Percentiles rank a stretch among this genome's conserved stretches.
Conservation (phyloP, 2,888 invertebrate genomes). For the Drosophila phalerata region DNA sequence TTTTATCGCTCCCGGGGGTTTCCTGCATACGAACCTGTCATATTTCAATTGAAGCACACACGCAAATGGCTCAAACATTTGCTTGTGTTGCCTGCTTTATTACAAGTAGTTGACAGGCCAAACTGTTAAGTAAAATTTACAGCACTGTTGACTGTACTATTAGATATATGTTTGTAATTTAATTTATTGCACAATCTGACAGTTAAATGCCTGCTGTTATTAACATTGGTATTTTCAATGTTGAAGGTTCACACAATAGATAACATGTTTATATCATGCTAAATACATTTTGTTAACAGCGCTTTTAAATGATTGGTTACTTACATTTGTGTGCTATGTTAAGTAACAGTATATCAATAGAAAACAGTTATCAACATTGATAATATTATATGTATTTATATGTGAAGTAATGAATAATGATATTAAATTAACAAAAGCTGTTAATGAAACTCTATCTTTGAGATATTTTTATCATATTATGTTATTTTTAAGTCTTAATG, state of each 20-base stretch:
- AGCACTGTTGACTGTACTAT: neutral
- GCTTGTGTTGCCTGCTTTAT: constrained; percentile 6
- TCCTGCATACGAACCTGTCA: constrained; percentile 53
- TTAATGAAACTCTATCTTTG: neutral
- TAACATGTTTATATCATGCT: neutral
- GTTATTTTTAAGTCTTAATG: neutral
- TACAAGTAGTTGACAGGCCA: constrained; percentile 16
- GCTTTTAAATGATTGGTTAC: neutral
- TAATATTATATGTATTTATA: too few species aligned
- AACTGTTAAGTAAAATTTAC: constrained; percentile 28
- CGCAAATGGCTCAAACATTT: constrained; percentile 34
- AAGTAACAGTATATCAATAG: neutral
- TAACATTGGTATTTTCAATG: neutral
- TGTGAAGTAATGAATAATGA: neutral
- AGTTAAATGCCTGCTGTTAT: neutral
- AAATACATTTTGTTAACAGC: neutral
- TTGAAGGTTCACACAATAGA: neutral
- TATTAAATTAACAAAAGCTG: neutral
- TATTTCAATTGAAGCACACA: constrained; percentile 58
- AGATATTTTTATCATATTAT: neutral
- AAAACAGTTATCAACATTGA: neutral
- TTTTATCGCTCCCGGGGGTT: constrained; percentile 59
- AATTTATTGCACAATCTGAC: constrained; percentile 2
- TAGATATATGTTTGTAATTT: neutral
- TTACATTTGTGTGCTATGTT: neutral